These are phyloP conservation scores for Unio delphinus DNA, from an alignment of 2,888 invertebrate species.

Conservation along the genomic window DNA sequence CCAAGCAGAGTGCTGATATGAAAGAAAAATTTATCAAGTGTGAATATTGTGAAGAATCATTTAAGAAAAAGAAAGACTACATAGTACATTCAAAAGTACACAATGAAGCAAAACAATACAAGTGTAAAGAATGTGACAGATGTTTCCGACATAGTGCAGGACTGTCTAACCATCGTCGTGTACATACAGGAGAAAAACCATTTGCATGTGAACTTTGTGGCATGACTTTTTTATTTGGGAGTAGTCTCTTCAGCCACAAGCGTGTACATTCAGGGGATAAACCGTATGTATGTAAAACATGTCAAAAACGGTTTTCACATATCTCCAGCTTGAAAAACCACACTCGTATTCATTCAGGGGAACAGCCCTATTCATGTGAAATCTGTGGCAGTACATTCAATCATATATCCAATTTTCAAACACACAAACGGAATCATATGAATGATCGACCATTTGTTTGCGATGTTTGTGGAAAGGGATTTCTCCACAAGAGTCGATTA, in stretches of 20 bases:
- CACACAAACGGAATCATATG: no score
- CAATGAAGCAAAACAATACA: neutral
- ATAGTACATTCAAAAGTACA: conserved; percentile 3
- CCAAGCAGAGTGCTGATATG: neutral
- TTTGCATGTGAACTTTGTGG: no score
- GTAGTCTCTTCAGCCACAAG: conserved; percentile 3
- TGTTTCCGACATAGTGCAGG: neutral
- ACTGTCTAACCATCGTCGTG: no score
- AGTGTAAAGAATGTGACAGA: neutral
- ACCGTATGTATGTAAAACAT: conserved; percentile 1
- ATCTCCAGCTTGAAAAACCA: neutral
- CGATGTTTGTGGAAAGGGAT: no score
- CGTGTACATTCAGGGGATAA: conserved; percentile 7
- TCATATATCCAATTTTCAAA: neutral
- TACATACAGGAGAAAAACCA: no score
- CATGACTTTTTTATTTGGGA: neutral
- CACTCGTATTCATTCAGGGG: no score
- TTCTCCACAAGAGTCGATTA: no score
- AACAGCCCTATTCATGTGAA: no score
- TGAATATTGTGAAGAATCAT: conserved; percentile 3
- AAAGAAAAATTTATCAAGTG: conserved; percentile 2
- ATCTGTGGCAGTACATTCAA: no score
- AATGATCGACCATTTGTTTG: no score
- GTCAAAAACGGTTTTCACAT: conserved; percentile 6
- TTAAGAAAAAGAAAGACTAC: conserved; percentile 1